Conservation (phyloP, 2,888 invertebrate genomes). For the Agrochola circellaris region DNA sequence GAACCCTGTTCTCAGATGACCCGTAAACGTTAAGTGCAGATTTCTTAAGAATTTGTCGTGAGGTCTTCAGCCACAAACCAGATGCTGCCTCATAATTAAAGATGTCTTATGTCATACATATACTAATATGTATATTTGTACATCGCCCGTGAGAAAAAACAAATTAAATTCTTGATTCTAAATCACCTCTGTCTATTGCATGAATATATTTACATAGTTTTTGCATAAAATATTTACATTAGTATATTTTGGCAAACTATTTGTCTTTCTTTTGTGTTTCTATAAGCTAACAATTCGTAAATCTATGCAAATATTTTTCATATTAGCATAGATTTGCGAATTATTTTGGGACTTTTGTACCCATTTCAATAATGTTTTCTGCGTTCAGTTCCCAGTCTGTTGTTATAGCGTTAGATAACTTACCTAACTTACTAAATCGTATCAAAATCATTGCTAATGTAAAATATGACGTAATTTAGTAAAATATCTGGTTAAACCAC, state of each 20-base stretch:
- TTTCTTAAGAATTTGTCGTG: neutral
- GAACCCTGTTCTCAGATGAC: neutral
- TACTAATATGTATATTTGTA: constrained; percentile 12
- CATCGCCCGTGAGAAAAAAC: constrained; percentile 36
- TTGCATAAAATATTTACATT: constrained; percentile 47
- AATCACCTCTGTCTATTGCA: constrained; percentile 17
- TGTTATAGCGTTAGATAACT: neutral
- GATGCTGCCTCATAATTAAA: neutral
- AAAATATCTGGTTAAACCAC: neutral
- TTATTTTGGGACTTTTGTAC: neutral
- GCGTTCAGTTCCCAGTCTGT: neutral
- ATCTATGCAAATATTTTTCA: constrained; percentile 2
- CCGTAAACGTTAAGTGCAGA: neutral
- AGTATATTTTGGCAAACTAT: constrained; percentile 18
- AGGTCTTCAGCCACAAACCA: neutral
- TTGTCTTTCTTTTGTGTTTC: constrained; percentile 14
- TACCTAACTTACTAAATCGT: too few relatives aligned
- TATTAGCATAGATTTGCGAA: constrained; percentile 4
- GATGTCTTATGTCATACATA: neutral
- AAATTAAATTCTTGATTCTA: constrained; percentile 17
- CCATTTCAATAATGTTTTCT: neutral
- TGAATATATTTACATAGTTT: constrained; percentile 50
- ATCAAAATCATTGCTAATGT: too few relatives aligned
- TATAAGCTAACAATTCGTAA: neutral
- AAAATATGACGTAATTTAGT: neutral